Percentiles rank a stretch among this genome's conserved stretches.
These are phyloP conservation scores for Ptychoptera albimana DNA, from an alignment of 2,888 invertebrate genomes.

Conservation along the genomic window DNA sequence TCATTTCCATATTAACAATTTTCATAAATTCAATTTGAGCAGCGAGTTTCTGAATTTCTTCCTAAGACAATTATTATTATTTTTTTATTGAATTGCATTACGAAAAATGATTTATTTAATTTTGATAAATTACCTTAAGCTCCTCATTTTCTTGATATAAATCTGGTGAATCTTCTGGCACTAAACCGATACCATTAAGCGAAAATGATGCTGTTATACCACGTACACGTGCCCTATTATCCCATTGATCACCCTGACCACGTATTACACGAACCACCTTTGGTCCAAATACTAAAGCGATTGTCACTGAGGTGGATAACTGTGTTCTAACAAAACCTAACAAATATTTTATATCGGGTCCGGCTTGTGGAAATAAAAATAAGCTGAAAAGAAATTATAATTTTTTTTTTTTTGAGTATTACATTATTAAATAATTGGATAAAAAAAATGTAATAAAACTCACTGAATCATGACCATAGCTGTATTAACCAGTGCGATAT, in stretches of 20 bases:
- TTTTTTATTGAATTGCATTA: neutral
- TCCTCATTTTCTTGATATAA: constrained; percentile 83
- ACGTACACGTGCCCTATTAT: constrained; percentile 64
- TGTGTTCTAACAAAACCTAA: constrained; percentile 85
- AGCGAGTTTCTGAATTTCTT: constrained; percentile 80
- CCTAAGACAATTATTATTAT: constrained; percentile 33
- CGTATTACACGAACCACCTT: constrained; percentile 65
- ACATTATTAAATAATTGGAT: too few relatives aligned
- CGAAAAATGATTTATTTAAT: neutral
- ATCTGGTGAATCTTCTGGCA: constrained; percentile 72
- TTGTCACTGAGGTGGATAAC: constrained; percentile 67
- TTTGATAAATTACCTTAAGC: constrained; percentile 46
- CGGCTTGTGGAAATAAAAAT: constrained; percentile 69
- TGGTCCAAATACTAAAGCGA: constrained; percentile 28
- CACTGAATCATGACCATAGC: constrained; percentile 88
- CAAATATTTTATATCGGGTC: constrained; percentile 84
- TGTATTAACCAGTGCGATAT: constrained; percentile 82
- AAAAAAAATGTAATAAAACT: constrained; percentile 30
- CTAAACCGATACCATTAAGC: constrained; percentile 69
- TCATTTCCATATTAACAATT: constrained; percentile 86
- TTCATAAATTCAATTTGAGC: constrained; percentile 89
- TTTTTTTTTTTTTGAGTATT: too few relatives aligned
- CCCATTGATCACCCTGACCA: constrained; percentile 83
- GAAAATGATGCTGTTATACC: constrained; percentile 77
- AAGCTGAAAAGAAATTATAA: constrained; percentile 36